Evolutionary conservation across 2,888 invertebrate species (phyloP), one percentile per base, ranked within the genome.

Genomic region (Acleris sparsana): DNA sequence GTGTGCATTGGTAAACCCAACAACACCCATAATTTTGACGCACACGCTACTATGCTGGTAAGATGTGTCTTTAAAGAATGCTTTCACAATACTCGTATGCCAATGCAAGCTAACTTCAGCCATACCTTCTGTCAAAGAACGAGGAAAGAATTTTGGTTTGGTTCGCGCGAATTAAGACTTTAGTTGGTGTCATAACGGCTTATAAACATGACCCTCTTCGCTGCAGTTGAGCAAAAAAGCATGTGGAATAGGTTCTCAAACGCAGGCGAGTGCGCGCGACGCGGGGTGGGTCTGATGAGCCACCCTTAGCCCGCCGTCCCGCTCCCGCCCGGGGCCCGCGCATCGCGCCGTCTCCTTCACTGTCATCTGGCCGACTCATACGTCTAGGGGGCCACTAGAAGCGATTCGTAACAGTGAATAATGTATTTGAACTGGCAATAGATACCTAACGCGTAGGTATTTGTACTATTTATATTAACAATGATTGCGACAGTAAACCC

Each of bases 351-450:
- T 79, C 78, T 82, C 84, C 70, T 77, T 75, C 74, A 68, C 77
- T 83, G 88, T 89, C 90, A 90, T 90, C 88, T 89, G 91, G 88
- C 88, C 49, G 79, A 78, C 83, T 87, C 87, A 85, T 83, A 85
- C 79, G 80, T 79, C 81, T 79, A 76, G 85, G 87, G 88, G 88
- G 85, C 82, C 77, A 87, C 88, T 86, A 88, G 85, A 83, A 86
- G 82, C 88, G 86, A 90, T 87, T 89, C 88, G 88, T 86, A 88
- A 90, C 89, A 87, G 86, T 88, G 89, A 87, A 88, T 89, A 90
- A 88, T 89, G 85, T 87, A 86, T 88, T 80, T 77, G 80, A 82
- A 83, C 83, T 83, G 82, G 87, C 83, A 81, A 80, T n/a, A n/a
- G n/a, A n/a, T 83, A 82, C 82, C 81, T 82, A 87, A 85, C 85